Evolutionary conservation across 2,797 vertebrate genomes (phyloP).

Genomic region (Distichodus sexfasciatus): DNA sequence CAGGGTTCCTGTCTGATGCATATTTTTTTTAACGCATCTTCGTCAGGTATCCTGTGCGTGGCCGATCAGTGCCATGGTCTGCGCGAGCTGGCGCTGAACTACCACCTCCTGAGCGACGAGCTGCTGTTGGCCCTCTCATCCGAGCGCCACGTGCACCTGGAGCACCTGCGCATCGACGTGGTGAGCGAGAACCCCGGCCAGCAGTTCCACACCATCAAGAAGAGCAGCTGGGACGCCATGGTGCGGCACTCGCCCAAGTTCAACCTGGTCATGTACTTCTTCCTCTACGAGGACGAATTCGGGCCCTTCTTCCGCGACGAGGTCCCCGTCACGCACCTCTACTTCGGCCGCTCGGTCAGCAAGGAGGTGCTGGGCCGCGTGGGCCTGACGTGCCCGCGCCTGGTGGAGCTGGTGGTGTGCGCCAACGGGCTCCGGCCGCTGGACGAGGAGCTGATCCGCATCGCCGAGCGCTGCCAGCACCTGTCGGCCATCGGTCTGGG

Average conservation of each 20-base stretch:
- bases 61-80: conserved; percentile 85
- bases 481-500: conserved; percentile 83
- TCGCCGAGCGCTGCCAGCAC: conserved; percentile 81
- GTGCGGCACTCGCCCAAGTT: conserved; percentile 86
- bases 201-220: conserved; percentile 82
- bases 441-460: conserved; percentile 84
- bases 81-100: conserved; percentile 82
- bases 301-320: conserved; percentile 84
- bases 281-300: conserved; percentile 85
- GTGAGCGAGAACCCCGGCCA: conserved; percentile 85
- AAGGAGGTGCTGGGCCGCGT: conserved; percentile 84
- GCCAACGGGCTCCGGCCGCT: conserved; percentile 82
- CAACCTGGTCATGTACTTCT: conserved; percentile 87
- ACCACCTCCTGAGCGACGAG: conserved; percentile 82
- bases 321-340: conserved; percentile 83
- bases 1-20: background rate
- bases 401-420: conserved; percentile 84
- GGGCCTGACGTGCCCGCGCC: conserved; percentile 80
- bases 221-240: conserved; percentile 88
- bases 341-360: conserved; percentile 84
- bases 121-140: conserved; percentile 82
- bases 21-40: background rate
- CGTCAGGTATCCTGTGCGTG: conserved; percentile 83
- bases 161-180: conserved; percentile 85
- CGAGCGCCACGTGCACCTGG: conserved; percentile 81